Base-by-base conservation (phyloP, 2,113 vertebrate genomes). In the Podocnemis expansa region DNA sequence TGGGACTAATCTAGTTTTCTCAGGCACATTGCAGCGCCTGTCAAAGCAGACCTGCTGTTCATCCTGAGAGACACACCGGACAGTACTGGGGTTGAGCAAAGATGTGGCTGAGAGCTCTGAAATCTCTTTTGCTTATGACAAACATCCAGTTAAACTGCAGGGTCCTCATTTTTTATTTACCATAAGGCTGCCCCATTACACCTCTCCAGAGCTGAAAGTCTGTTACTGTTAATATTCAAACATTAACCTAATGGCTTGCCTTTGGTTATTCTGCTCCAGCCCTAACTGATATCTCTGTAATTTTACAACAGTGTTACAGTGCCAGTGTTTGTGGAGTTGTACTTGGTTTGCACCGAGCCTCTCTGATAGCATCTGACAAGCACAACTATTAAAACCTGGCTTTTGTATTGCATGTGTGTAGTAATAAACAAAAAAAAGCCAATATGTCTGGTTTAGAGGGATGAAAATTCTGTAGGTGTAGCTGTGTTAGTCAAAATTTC, bases 401-500 rank as follows among this genome's bases (percentile, higher is more conserved):
- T 43, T 78, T 78, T 7, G 75, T 13, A 9, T 78, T 78, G 11
- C 0, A 0, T 51, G 47, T 1, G 1, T 78, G 49, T 41, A 55
- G 60, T 63, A 12, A 17, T 6, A 1, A 10, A 9, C 56, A 55
- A 45, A 60, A 47, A n/a, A 63, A 41, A 52, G 24, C 34, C 17
- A 67, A 56, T 3, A 22, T 27, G 1, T 41, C 19, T 73, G 70
- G 70, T 41, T 41, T 5, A 73, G 5, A 0, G 0, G n/a, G 56
- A 34, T 80, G 92, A 82, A 47, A 60, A 27, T 43, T n/a, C 0
- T 1, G 3, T 2, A 1, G n/a, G n/a, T n/a, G n/a, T n/a, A n/a
- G n/a, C n/a, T n/a, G n/a, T n/a, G n/a, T n/a, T n/a, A n/a, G n/a
- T n/a, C n/a, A n/a, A n/a, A n/a, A n/a, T n/a, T n/a, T n/a, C n/a